Evolutionary conservation across 2,113 vertebrate species (phyloP).

Genomic region (Pithys albifrons): DNA sequence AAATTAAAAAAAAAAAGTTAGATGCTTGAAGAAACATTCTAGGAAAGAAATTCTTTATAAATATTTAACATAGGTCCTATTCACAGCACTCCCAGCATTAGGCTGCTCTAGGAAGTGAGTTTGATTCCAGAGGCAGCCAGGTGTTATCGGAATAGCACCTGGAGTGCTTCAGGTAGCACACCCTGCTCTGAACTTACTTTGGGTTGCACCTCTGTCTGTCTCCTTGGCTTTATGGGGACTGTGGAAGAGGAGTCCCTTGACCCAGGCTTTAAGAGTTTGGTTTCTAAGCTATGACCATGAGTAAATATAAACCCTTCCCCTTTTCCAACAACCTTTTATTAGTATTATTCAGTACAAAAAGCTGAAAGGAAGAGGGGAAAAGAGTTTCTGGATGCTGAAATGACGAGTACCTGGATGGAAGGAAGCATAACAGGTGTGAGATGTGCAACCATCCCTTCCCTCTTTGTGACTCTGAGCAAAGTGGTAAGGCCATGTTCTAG

Average conservation of each 20-base stretch:
- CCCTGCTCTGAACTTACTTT: background rate
- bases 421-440: background rate
- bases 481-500: background rate
- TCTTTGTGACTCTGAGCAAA: background rate
- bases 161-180: background rate
- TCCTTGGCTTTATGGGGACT: background rate
- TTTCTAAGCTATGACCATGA: background rate
- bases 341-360: background rate
- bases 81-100: background rate
- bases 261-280: background rate
- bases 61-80: background rate
- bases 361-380: background rate
- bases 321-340: background rate
- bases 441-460: background rate
- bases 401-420: background rate
- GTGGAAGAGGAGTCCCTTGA: background rate
- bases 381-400: background rate
- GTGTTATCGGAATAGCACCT: background rate
- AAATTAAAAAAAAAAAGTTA: background rate
- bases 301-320: background rate
- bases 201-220: background rate
- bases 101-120: background rate
- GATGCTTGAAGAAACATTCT: background rate
- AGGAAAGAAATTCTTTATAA: background rate
- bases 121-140: rapidly evolving